phyloP scores from a whole-genome alignment of 1,140 invertebrate genomes.

The Lasioglossum albipes region DNA sequence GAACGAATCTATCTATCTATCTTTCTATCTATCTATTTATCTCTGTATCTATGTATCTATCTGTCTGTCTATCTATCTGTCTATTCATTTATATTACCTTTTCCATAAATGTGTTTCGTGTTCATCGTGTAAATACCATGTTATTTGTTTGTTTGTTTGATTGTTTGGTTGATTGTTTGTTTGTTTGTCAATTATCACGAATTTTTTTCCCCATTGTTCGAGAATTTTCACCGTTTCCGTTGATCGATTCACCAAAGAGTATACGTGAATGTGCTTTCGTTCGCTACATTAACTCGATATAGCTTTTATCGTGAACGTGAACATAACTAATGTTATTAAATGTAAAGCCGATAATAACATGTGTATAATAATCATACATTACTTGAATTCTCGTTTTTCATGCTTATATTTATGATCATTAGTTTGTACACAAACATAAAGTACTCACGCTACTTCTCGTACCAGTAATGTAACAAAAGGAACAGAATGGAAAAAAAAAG shows the following conservation, averaged over 20 bases:
- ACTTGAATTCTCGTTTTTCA: constrained; percentile 33
- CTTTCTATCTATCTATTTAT: no score
- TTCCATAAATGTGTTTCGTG: background rate
- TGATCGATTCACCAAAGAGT: background rate
- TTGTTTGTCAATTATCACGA: constrained; percentile 6
- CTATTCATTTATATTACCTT: background rate
- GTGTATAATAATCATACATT: constrained; percentile 25
- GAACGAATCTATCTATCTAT: background rate
- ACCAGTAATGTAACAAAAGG: constrained; percentile 43
- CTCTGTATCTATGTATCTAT: no score
- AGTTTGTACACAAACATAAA: constrained; percentile 37
- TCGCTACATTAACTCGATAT: constrained; percentile 12
- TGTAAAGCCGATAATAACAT: background rate
- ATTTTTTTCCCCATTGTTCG: background rate
- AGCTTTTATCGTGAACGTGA: constrained; percentile 20
- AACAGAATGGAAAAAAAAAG: constrained; percentile 33
- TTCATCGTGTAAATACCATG: constrained; percentile 9
- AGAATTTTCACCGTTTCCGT: background rate
- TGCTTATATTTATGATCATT: constrained; percentile 42
- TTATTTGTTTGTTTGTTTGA: background rate
- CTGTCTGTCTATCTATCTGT: background rate
- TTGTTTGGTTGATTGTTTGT: background rate
- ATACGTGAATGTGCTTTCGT: constrained; percentile 30
- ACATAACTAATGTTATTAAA: constrained; percentile 18
- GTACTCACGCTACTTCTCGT: constrained; percentile 45